These are phyloP conservation scores for Paramisgurnus dabryanus DNA, from an alignment of 2,113 vertebrate genomes.

Conservation along the genomic window DNA sequence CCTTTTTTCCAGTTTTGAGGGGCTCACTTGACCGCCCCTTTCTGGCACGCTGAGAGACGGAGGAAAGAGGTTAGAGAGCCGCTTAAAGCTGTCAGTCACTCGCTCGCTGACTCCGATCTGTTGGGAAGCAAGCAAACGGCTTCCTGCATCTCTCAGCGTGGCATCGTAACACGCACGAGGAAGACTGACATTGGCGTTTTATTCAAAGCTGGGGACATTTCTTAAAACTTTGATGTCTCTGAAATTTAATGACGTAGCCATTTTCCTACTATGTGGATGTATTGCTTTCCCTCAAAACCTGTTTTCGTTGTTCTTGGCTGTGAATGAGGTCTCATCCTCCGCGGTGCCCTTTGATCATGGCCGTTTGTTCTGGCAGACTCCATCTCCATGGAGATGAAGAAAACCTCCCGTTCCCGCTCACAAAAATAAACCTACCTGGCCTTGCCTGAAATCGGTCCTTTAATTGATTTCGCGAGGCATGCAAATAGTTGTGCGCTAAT, in stretches of 20 bases:
- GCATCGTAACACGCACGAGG: no score
- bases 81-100: constrained; percentile 71
- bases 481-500: constrained; percentile 34
- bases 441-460: constrained; percentile 25
- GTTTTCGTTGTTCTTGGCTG: constrained; percentile 18
- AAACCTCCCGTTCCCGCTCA: constrained; percentile 11
- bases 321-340: constrained; percentile 39
- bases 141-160: background rate
- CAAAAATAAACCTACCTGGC: constrained; percentile 43
- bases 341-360: constrained; percentile 40
- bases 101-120: constrained; percentile 29
- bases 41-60: constrained; percentile 65
- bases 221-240: no score
- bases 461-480: constrained; percentile 25
- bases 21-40: constrained; percentile 75
- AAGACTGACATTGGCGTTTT: no score
- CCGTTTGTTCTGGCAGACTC: constrained; percentile 39
- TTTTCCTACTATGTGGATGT: background rate
- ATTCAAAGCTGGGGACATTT: no score
- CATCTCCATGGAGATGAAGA: constrained; percentile 54
- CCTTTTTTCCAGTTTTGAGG: constrained; percentile 67
- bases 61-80: constrained; percentile 72
- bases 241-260: background rate
- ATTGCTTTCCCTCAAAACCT: constrained; percentile 4
- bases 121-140: constrained; percentile 19